Evolutionary conservation across 2,113 vertebrate species (phyloP).

Genomic region (Chionomys nivalis): DNA sequence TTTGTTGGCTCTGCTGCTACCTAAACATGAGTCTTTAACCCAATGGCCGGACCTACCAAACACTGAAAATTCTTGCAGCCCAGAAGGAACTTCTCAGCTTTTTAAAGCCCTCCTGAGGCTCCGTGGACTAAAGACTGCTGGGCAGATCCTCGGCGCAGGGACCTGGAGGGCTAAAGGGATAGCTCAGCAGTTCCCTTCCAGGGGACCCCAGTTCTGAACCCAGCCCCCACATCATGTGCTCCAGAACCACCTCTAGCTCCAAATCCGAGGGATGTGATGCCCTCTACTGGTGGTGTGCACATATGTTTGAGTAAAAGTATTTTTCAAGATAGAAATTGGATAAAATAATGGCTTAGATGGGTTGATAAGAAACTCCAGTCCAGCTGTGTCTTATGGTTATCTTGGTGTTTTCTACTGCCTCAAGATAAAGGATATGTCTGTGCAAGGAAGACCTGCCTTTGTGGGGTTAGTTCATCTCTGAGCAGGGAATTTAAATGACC

Average conservation of each 20-base stretch:
- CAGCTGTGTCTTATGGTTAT: neutral
- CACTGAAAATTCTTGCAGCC: neutral
- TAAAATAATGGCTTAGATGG: neutral
- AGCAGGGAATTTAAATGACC: neutral
- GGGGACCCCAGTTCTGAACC: neutral
- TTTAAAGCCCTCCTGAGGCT: neutral
- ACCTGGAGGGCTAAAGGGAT: neutral
- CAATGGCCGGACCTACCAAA: neutral
- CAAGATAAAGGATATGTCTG: neutral
- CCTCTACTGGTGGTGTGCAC: neutral
- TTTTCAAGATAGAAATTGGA: neutral
- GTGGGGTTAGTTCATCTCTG: neutral
- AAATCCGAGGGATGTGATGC: neutral
- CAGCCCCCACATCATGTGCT: neutral
- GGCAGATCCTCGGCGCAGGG: neutral
- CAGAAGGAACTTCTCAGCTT: conserved; percentile 7
- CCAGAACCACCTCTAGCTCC: neutral
- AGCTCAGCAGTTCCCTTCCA: neutral
- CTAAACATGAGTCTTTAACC: neutral
- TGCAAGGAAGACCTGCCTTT: no score
- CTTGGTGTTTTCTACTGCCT: neutral
- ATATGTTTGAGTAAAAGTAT: neutral
- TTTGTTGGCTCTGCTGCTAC: neutral
- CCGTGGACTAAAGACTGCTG: neutral
- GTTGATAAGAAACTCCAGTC: no score